A percentile compares a stretch with the other conserved stretches of the same genome.
These are phyloP conservation scores for Simalia tracyae DNA, from an alignment of 2,797 vertebrate species.

Conservation along the genomic window DNA sequence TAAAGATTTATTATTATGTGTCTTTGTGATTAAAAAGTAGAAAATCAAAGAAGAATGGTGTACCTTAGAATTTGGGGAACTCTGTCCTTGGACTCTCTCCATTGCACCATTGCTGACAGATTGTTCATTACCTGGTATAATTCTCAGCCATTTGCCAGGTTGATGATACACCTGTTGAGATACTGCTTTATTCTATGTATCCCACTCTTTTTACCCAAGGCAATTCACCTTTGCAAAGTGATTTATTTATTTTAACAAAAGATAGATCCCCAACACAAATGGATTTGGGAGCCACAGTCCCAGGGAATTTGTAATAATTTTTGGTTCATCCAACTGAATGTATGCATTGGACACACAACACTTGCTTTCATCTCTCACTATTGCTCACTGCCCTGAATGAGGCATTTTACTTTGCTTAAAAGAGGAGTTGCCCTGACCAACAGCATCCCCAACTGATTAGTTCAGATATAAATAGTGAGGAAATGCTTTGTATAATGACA, in stretches of 20 bases:
- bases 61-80: conserved; percentile 20
- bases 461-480: not conserved
- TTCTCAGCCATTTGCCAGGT: conserved; percentile 30
- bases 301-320: not conserved
- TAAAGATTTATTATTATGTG: conserved; percentile 72
- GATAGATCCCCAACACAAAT: not conserved
- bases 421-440: not conserved
- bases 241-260: conserved; percentile 29
- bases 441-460: not conserved
- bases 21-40: conserved; percentile 56
- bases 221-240: conserved; percentile 33
- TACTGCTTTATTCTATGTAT: not conserved
- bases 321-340: not conserved
- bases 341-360: not conserved
- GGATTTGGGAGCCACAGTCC: not conserved
- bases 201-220: not conserved
- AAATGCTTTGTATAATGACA: not conserved
- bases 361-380: not conserved
- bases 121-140: not conserved
- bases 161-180: not conserved
- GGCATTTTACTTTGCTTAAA: not conserved
- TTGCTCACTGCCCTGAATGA: not conserved
- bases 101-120: rapidly evolving
- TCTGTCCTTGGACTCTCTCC: not conserved
- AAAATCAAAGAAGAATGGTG: not conserved